phyloP scores from a whole-genome alignment of 1,140 invertebrate species.

The Cotesia typhae region DNA sequence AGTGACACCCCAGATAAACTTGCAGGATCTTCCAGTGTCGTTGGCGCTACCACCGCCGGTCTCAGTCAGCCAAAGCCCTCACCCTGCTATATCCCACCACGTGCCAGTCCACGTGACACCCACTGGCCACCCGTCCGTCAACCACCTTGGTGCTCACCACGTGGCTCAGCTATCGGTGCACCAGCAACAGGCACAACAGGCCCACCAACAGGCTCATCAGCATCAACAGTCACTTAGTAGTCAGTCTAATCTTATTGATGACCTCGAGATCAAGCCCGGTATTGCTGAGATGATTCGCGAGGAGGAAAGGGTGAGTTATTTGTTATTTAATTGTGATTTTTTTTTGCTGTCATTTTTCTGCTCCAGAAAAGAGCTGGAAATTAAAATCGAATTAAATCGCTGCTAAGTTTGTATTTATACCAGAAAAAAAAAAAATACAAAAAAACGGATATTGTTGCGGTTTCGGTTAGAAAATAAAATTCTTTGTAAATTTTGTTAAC shows the following conservation, averaged over 20 bases:
- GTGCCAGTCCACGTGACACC: conserved; percentile 64
- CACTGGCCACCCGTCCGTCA: conserved; percentile 56
- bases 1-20: conserved; percentile 61
- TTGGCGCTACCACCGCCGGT: conserved; percentile 54
- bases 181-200: conserved; percentile 56
- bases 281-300: conserved; percentile 95
- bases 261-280: conserved; percentile 90
- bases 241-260: conserved; percentile 68
- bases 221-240: conserved; percentile 49
- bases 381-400: too few relatives aligned
- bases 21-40: conserved; percentile 62
- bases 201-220: conserved; percentile 61
- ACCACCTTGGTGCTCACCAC: conserved; percentile 61
- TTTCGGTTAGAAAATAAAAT: too few relatives aligned
- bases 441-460: too few relatives aligned
- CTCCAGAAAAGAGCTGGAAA: not conserved
- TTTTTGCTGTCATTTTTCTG: not conserved
- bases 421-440: too few relatives aligned
- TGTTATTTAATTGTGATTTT: conserved; percentile 4
- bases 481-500: too few relatives aligned
- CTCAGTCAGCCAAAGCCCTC: conserved; percentile 54
- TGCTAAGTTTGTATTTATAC: too few relatives aligned
- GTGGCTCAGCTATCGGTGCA: conserved; percentile 51
- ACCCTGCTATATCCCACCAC: conserved; percentile 64
- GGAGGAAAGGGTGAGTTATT: conserved; percentile 88